Base-by-base conservation (phyloP, 1,140 invertebrate genomes). In the Papilio polytes region DNA sequence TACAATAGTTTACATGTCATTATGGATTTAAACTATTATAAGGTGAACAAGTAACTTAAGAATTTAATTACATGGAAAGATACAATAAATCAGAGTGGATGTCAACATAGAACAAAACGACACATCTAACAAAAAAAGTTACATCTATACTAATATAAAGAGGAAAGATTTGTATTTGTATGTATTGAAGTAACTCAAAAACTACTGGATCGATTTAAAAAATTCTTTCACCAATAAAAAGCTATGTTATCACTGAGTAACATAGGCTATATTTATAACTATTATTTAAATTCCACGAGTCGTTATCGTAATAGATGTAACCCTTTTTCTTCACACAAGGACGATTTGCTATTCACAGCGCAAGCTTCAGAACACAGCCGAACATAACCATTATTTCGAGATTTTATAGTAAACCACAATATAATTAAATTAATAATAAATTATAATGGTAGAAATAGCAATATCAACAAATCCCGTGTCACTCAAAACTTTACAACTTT, bases 351-450 rank as follows among this genome's bases (percentile, higher is more conserved):
- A 70, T 70, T 70, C 63, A 70, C 63, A 70, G 63, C 63, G 26
- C 63, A 31, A 70, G 63, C 12, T 31, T 31, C 13, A 70, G 13
- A 12, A 70, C 22, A 66, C 63, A 70, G 63, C 59, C 56, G 59
- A 59, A 77, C 51, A 20, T 12, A 78, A 8, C n/a, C 74, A 59
- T 56, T 56, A 36, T 78, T 36, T 78, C 63, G 63, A 70, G 63
- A 31, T 70, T 22, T 70, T 70, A 46, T 66, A 78, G 31, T n/a
- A 63, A 66, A 26, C 36, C 18, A 22, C 41, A 63, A 59, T 36
- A 63, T n/a, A n/a, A 44, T 78, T 66, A 66, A 63, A 78, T 78
- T 22, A 78, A 44, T 63, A 59, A 78, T 78, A 59, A 63, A 63
- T 44, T 63, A 78, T 18, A 78, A 48, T 63, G 56, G 77, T 78